Base-by-base conservation (phyloP, 1,140 invertebrate species). In the Trichomalopsis sarcophagae region DNA sequence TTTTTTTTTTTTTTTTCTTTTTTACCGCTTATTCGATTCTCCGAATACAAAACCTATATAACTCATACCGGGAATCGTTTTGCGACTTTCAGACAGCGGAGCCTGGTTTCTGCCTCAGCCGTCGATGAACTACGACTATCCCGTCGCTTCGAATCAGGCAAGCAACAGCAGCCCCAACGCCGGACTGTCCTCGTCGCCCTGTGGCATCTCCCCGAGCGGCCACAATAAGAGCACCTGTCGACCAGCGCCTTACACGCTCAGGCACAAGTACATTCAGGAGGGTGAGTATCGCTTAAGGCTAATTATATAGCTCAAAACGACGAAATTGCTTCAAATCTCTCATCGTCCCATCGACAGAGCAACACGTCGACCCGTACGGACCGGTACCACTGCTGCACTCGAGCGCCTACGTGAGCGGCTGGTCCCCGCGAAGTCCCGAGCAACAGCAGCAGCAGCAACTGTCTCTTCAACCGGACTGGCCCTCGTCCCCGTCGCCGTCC, bases 51-150 rank as follows among this genome's bases (percentile, higher is more conserved):
- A 5, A 36, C 27, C 27, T 27, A 36, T 27, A 36, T 36, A 4
- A 36, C 33, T 36, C 5, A 36, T 36, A 36, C 33, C 33, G 33
- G 5, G 33, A 36, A 36, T 36, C 0, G 4, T 36, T 27, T 4
- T 14, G 27, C 68, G 30, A 23, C 23, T 30, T 75, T 3, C 74
- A 75, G 93, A 93, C 87, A 90, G 91, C 7, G 89, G 93, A 84
- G 89, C 92, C 30, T 93, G 92, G 92, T 93, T 93, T 89, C 87
- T 93, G 82, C 92, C 92, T 2, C 93, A 93, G 85, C 88, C 92
- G 66, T 86, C 90, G 17, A 91, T 93, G 89, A 90, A 91, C 84
- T 93, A 93, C 69, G 93, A 93, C 30, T 93, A 93, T 74, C 88
- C 91, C 9, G 91, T 91, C n/a, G 89, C 91, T 7, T 92, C 93